A percentile compares a stretch with the other conserved stretches of the same genome.
Conservation (phyloP, 1,140 invertebrate genomes). For the Cherax destructor region DNA sequence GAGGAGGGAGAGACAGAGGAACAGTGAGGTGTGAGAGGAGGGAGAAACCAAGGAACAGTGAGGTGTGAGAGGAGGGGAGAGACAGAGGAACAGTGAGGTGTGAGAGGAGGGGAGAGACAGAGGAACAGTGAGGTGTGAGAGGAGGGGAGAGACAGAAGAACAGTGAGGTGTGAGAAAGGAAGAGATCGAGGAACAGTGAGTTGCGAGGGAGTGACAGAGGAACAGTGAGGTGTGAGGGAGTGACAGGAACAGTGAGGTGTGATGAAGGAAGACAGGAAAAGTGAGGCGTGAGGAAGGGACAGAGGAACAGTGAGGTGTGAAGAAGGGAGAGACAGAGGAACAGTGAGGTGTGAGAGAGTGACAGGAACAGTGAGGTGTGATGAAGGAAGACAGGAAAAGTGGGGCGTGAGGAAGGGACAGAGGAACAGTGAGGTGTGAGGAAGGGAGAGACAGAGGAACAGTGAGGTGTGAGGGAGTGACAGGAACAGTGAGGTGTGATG, state of each 20-base stretch:
- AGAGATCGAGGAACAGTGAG: too few relatives aligned
- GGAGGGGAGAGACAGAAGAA: neutral
- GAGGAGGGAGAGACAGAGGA: neutral
- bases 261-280: neutral
- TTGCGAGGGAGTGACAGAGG: neutral
- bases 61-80: neutral
- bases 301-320: neutral
- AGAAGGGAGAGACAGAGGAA: neutral
- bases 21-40: neutral
- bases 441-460: neutral
- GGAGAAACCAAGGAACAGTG: too few relatives aligned
- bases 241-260: neutral
- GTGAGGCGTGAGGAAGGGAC: neutral
- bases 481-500: neutral
- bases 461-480: too few relatives aligned
- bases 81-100: neutral
- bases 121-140: neutral
- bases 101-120: neutral
- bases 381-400: neutral
- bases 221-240: too few relatives aligned
- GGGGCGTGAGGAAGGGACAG: too few relatives aligned
- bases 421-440: neutral
- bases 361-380: neutral
- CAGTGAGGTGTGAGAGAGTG: neutral
- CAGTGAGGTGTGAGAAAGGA: neutral